These are phyloP conservation scores for Antidorcas marsupialis DNA, from an alignment of 2,113 vertebrate genomes.

Conservation along the genomic window DNA sequence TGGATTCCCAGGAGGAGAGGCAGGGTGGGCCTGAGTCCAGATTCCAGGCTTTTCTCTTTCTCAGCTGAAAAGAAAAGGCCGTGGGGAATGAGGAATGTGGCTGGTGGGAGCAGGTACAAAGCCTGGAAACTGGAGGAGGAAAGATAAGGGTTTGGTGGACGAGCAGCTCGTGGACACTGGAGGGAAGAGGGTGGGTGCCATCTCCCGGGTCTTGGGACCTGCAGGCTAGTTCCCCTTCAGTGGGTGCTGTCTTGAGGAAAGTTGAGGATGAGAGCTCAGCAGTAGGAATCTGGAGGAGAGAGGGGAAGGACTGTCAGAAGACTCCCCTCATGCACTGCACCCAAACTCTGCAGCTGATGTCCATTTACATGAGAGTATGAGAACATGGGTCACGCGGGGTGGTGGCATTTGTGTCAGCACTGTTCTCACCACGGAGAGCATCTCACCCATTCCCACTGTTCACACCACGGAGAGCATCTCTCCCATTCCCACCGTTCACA, in stretches of 20 bases:
- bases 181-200: not conserved
- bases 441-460: accelerated
- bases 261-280: not conserved
- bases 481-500: accelerated
- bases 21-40: not conserved
- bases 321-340: accelerated
- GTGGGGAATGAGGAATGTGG: accelerated
- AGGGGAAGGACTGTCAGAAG: too few relatives aligned
- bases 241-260: too few relatives aligned
- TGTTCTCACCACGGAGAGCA: not conserved
- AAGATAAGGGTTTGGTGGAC: accelerated
- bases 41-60: not conserved
- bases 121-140: not conserved
- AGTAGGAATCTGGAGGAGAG: too few relatives aligned
- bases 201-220: too few relatives aligned
- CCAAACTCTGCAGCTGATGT: not conserved
- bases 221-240: not conserved
- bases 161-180: accelerated
- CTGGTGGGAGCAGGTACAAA: not conserved
- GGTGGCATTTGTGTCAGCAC: accelerated
- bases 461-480: accelerated
- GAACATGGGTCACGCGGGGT: accelerated
- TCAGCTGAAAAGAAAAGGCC: not conserved
- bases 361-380: not conserved
- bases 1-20: not conserved